Evolutionary conservation across 2,888 invertebrate genomes (phyloP), one percentile per base, ranked within the genome.

Genomic region (Periphyllus acericola): DNA sequence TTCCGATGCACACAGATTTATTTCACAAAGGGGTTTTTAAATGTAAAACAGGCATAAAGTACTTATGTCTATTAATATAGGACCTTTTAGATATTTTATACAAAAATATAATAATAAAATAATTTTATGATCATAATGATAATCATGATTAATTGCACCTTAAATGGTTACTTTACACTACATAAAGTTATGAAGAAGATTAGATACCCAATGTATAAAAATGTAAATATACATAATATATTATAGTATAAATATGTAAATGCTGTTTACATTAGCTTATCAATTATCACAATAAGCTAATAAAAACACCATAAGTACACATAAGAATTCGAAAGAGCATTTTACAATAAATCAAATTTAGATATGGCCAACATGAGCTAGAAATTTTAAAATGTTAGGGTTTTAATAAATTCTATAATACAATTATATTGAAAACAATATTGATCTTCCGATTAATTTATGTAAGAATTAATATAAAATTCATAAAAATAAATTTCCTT

Each of bases 91-190:
- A 55, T 19, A n/a, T 55, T 52, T 25, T 17, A 19, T 83, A 72
- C 34, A 55, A 83, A 83, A 72, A 83, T 82, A 81, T 81, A 81
- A 68, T 80, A 21, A 55, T 52, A 52, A 72, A 82, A 82, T 72
- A 72, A 71, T 72, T 71, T 71, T 19, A 60, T 71, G 52, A 68
- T 40, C 19, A 75, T 40, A 75, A 75, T 75, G 40, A 76, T 76
- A 76, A 78, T 78, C 29, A 82, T 72, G n/a, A 83, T 55, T 83
- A 83, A 83, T 74, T 83, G 55, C 36, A n/a, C 9, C n/a, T 83
- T 83, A 72, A 83, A 83, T 82, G 71, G 8, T 29, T 60, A 79
- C 55, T 83, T 83, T 74, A 83, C 19, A 9, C 55, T 83, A 74
- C 72, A 55, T 36, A 83, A 52, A 72, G 52, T 83, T 74, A 36